phyloP scores from a whole-genome alignment of 2,113 vertebrate species.

The Sylvilagus bachmani region DNA sequence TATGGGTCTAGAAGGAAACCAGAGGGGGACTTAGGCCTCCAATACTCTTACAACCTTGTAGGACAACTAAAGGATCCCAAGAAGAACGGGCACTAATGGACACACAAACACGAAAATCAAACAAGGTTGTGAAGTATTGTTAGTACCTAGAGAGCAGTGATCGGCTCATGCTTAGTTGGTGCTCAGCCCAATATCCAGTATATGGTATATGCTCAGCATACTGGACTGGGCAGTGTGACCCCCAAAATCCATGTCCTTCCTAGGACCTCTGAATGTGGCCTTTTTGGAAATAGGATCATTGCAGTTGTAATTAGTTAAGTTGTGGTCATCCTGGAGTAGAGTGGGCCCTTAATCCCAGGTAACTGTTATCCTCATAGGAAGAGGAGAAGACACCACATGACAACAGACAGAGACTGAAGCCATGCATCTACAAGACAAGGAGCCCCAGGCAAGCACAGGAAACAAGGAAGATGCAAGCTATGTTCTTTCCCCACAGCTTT shows the following conservation, averaged over 20 bases:
- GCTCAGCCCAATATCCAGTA: not conserved
- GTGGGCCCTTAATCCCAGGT: not conserved
- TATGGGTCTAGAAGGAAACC: not conserved
- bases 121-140: not conserved
- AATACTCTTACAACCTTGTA: not conserved
- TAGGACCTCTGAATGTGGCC: not conserved
- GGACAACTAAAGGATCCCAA: slow-evolving; percentile 7
- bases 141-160: not conserved
- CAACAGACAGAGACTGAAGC: not conserved
- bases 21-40: not conserved
- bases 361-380: not conserved
- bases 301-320: not conserved
- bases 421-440: not conserved
- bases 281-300: slow-evolving; percentile 39
- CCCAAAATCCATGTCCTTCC: not conserved
- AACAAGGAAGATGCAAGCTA: not conserved
- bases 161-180: not conserved
- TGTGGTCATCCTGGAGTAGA: not conserved
- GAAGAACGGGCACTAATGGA: not conserved
- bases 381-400: not conserved
- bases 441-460: not conserved
- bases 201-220: not conserved
- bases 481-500: not conserved
- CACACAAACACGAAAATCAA: not conserved
- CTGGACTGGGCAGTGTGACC: no score